Conservation (phyloP, 2,113 vertebrate genomes). For the Paraplagusia blochii region DNA sequence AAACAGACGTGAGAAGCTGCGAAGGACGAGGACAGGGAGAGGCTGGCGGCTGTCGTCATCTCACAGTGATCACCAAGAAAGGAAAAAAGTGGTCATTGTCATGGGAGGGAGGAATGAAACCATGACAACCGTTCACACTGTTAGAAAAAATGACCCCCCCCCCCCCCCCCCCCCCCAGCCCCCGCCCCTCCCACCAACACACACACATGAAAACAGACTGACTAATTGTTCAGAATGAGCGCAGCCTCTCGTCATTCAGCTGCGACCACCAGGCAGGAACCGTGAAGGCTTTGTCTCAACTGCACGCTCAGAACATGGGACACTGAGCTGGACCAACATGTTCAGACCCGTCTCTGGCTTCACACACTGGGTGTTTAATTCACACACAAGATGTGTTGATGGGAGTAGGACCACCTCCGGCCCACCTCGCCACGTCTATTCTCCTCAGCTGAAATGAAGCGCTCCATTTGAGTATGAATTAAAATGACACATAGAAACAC, state of each 20-base stretch:
- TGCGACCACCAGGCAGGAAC: slow-evolving; percentile 18
- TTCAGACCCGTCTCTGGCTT: neutral
- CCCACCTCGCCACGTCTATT: neutral
- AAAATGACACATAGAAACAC: too few relatives aligned
- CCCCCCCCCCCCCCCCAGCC: slow-evolving; percentile 17
- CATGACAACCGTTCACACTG: slow-evolving; percentile 69
- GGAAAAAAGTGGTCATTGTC: slow-evolving; percentile 57
- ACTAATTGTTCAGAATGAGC: slow-evolving; percentile 66
- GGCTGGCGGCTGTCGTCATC: slow-evolving; percentile 31
- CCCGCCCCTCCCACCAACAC: slow-evolving; percentile 34
- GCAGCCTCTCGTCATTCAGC: slow-evolving; percentile 34
- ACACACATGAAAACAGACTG: slow-evolving; percentile 52
- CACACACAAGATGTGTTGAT: neutral
- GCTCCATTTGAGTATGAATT: too few relatives aligned
- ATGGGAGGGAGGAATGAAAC: slow-evolving; percentile 58
- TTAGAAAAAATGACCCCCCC: slow-evolving; percentile 40
- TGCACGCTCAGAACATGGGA: neutral
- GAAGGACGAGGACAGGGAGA: slow-evolving; percentile 5
- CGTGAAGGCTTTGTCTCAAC: slow-evolving; percentile 41
- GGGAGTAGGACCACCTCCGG: neutral
- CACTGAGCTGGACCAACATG: neutral
- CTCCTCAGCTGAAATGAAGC: neutral
- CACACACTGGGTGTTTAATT: neutral
- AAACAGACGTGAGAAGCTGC: slow-evolving; percentile 1
- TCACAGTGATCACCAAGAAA: slow-evolving; percentile 40